Evolutionary conservation across 2,113 vertebrate genomes (phyloP).

Genomic region (Tachysurus fulvidraco): DNA sequence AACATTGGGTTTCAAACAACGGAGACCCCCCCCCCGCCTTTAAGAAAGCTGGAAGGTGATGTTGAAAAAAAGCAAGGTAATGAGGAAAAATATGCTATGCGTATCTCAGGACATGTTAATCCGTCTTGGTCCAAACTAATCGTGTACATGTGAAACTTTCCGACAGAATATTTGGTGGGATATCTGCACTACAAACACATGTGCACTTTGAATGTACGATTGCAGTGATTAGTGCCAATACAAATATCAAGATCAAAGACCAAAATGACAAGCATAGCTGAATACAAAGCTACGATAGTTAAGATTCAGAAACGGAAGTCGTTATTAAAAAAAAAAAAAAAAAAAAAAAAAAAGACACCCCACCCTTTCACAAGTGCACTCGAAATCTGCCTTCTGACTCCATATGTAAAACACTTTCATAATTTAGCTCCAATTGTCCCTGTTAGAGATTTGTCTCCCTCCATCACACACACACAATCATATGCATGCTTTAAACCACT

Average conservation of each 20-base stretch:
- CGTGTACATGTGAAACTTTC: neutral
- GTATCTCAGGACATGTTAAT: neutral
- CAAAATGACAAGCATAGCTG: neutral
- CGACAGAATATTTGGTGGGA: neutral
- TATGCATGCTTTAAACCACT: conserved; percentile 46
- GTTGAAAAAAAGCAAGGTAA: neutral
- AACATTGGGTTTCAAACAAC: too few relatives aligned
- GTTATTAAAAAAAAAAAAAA: neutral
- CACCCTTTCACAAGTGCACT: neutral
- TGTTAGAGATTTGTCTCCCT: neutral
- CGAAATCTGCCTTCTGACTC: neutral
- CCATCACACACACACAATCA: conserved; percentile 30
- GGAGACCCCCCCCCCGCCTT: too few relatives aligned
- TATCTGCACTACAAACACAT: neutral
- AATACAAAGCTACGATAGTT: neutral
- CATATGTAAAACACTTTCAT: conserved; percentile 18
- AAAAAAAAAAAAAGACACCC: neutral
- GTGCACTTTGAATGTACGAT: neutral
- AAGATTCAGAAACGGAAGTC: neutral
- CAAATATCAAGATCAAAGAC: neutral
- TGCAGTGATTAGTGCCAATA: neutral
- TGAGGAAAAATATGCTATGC: neutral
- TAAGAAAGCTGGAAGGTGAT: neutral
- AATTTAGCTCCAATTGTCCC: conserved; percentile 24
- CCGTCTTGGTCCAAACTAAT: neutral